Evolutionary conservation across 2,888 invertebrate species (phyloP).

Genomic region (Abrostola triplasia): DNA sequence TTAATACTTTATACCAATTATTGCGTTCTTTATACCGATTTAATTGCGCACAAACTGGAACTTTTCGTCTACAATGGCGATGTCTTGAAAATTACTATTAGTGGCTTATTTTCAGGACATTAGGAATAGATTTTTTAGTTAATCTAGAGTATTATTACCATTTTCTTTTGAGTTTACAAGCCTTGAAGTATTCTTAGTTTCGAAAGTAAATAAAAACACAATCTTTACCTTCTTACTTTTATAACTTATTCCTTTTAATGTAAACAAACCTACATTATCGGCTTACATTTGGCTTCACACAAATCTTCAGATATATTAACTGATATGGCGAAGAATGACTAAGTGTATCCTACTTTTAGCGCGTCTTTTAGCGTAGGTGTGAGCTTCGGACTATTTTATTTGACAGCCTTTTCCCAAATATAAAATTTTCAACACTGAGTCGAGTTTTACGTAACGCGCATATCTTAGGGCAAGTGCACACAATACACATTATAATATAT

Average conservation of each 20-base stretch:
- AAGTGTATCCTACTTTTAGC: conserved; percentile 14
- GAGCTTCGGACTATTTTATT: conserved; percentile 42
- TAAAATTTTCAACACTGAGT: conserved; percentile 14
- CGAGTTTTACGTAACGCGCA: conserved; percentile 9
- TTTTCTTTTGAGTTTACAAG: no score
- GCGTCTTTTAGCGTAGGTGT: conserved; percentile 26
- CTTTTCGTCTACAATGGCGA: no score
- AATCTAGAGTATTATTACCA: no score
- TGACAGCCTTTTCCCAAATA: conserved; percentile 37
- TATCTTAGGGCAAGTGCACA: conserved; percentile 6
- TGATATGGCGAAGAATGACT: conserved; percentile 7
- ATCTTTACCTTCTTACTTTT: not conserved
- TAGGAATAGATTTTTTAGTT: no score
- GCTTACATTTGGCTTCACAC: not conserved
- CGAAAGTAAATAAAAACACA: not conserved
- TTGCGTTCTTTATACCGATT: no score
- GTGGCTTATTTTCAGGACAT: no score
- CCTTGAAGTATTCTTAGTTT: no score
- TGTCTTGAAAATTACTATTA: no score
- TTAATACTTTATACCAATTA: not conserved
- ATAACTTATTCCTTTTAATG: not conserved
- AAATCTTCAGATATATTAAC: conserved; percentile 5
- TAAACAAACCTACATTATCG: not conserved
- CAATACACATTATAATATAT: no score
- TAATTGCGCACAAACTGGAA: no score